phyloP scores from a whole-genome alignment of 1,140 invertebrate species.

The Penaeus japonicus region DNA sequence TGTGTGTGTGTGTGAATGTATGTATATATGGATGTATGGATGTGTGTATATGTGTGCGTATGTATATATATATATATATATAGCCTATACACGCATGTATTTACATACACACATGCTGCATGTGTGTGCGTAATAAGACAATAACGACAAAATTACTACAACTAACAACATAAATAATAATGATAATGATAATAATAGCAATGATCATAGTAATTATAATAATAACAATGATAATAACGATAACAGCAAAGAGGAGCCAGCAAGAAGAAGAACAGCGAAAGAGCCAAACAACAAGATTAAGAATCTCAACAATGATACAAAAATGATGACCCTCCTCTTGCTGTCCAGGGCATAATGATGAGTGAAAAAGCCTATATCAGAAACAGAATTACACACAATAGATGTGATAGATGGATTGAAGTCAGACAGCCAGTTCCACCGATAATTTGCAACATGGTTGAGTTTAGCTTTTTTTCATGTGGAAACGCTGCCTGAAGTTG shows the following conservation, averaged over 20 bases:
- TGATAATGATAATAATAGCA: not conserved
- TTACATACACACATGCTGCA: not conserved
- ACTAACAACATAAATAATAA: not conserved
- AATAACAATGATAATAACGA: not conserved
- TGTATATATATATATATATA: no score
- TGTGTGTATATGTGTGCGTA: no score
- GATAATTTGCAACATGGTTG: no score
- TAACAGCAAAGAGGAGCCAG: not conserved
- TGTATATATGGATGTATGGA: not conserved
- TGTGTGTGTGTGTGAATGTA: not conserved
- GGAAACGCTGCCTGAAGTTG: no score
- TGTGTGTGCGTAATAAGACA: not conserved
- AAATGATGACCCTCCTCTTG: not conserved
- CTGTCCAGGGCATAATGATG: no score
- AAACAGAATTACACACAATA: no score
- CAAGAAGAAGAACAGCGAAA: not conserved
- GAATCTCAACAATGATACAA: not conserved
- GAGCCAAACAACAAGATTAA: not conserved
- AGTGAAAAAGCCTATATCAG: no score
- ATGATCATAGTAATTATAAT: not conserved
- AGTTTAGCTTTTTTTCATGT: no score
- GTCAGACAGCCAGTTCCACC: no score
- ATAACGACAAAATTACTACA: not conserved
- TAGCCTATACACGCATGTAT: not conserved
- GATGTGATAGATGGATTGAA: no score